Evolutionary conservation across 2,797 vertebrate genomes (phyloP), one percentile per base, ranked within the genome.

Genomic region (Alexandromys oeconomus): DNA sequence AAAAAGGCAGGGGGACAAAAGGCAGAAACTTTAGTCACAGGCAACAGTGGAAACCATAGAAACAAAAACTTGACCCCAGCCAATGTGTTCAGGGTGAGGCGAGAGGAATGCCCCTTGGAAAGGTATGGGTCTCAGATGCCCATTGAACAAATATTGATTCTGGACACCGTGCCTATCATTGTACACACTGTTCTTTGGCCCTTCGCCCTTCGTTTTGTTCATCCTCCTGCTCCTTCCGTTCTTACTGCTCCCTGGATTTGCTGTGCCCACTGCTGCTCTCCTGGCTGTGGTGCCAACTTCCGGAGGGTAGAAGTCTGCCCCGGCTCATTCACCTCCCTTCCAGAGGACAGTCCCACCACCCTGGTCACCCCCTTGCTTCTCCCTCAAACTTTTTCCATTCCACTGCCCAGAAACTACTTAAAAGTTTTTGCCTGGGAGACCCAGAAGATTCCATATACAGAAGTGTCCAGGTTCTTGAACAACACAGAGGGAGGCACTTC

Each of bases 321-420:
- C 3, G 2, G 10, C 89, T 34, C 11, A 13, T 54, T 91, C 67
- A 82, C n/a, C 84, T 87, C 37, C 2, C 78, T 71, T 76, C 61
- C 77, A 43, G 84, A 43, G 17, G 12, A 73, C 6, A n/a, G 48
- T 43, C 57, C 61, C 69, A 29, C 21, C 57, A 91, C 82, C 73
- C 65, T 13, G 23, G 5, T 78, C 77, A 34, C 5, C 67, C 27
- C 74, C 40, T 79, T 59, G 51, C 27, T 43, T 88, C 78, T 92
- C 54, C 81, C 87, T 65, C 77, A 13, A 34, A 21, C 29, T 85
- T 43, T 74, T 61, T 77, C 51, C 34, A 21, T 15, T 77, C 61
- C 10, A 4, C 34, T 95, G 96, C 17, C 67, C 46, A 87, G 89
- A 94, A 95, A 14, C 76, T 65, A 89, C 51, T 69, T 63, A 71